Evolutionary conservation across 2,113 vertebrate genomes (phyloP), one percentile per base, ranked within the genome.

Genomic region (Notechis scutatus): DNA sequence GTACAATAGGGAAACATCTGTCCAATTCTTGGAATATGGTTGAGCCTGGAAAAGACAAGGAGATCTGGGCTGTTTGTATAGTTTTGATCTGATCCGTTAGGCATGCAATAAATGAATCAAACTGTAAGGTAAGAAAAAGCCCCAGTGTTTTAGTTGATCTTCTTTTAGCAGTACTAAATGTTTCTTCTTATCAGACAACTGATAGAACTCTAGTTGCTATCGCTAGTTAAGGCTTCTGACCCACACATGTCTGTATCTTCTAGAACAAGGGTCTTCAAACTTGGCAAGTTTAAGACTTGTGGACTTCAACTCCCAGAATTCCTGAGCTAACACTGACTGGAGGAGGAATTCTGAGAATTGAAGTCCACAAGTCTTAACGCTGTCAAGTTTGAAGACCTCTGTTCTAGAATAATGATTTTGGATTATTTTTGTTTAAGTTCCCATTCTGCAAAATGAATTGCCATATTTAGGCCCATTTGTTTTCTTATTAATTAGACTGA

Each of bases 401-500:
- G n/a, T 54, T n/a, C 29, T 88, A 18, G 18, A 34, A 50, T 69
- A 92, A 88, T 81, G 42, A 55, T 23, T 89, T 92, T 21, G 74
- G 47, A 50, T 86, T 21, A 45, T n/a, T 90, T 59, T 93, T 90
- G 45, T 45, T 24, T 94, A 86, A 90, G 24, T 39, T 11, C 1
- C n/a, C 90, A 88, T 42, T 94, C 93, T 92, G 88, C 88, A 94
- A 93, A 90, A 93, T 92, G 24, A 29, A 69, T n/a, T 93, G 85
- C 92, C 94, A 90, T 42, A 10, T 93, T 96, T 96, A 95, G 95
- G 42, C 91, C 5, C 5, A 57, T 52, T 20, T 29, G 69, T 91
- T n/a, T 94, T 34, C 91, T 57, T 94, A 88, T 94, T 94, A 91
- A 91, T 93, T 89, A 96, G 92, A 94, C 26, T 93, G 93, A 93